Evolutionary conservation across 2,797 vertebrate genomes (phyloP).

Genomic region (Carapus acus): DNA sequence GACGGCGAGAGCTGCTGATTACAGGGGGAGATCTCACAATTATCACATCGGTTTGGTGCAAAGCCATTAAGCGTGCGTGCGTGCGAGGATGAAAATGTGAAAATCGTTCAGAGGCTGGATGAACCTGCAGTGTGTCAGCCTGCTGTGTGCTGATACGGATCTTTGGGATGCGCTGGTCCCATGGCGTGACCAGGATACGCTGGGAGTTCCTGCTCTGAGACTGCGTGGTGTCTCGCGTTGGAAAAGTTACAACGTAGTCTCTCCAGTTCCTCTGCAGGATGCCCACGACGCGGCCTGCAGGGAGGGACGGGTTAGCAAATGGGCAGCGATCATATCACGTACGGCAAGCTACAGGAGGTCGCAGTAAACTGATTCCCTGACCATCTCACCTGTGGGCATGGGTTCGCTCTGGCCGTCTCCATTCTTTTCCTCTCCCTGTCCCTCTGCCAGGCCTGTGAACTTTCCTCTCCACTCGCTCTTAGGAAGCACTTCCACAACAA

Average conservation of each 20-base stretch:
- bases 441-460: constrained; percentile 77
- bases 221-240: constrained; percentile 80
- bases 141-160: constrained; percentile 94
- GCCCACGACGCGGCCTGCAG: constrained; percentile 86
- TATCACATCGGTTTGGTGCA: neutral
- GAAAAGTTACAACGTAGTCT: constrained; percentile 94
- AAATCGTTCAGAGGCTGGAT: neutral
- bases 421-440: constrained; percentile 75
- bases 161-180: constrained; percentile 93
- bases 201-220: constrained; percentile 82
- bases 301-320: neutral
- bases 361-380: neutral
- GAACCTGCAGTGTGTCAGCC: constrained; percentile 86
- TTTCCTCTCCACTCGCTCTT: constrained; percentile 85
- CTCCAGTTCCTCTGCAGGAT: constrained; percentile 94
- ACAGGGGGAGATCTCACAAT: too few species aligned
- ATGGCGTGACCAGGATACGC: constrained; percentile 86
- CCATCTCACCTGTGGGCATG: constrained; percentile 84
- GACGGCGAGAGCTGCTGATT: too few species aligned
- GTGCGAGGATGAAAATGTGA: neutral
- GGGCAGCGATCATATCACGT: neutral
- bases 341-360: too few species aligned
- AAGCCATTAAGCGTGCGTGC: neutral
- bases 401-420: constrained; percentile 68
- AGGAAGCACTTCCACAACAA: constrained; percentile 83